phyloP scores from a whole-genome alignment of 2,888 invertebrate genomes.

The Camptogramma bilineatum region DNA sequence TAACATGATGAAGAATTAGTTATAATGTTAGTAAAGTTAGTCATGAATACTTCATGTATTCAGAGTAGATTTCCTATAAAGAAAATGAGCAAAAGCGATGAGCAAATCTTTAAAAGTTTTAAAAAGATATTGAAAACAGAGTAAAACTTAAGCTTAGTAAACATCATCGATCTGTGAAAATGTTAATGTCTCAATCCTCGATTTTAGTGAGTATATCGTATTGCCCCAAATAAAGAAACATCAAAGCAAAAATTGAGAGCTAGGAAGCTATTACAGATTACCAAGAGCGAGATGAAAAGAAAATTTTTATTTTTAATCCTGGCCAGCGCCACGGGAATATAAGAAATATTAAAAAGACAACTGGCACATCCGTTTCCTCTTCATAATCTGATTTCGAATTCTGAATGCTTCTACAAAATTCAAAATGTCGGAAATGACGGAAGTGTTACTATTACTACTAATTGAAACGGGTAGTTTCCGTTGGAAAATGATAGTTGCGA shows the following conservation, averaged over 20 bases:
- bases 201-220: constrained; percentile 43
- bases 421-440: constrained; percentile 58
- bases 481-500: constrained; percentile 56
- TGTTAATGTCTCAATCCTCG: constrained; percentile 27
- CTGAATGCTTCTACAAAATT: constrained; percentile 60
- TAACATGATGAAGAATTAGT: too few species aligned
- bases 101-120: not conserved
- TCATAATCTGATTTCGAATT: constrained; percentile 60
- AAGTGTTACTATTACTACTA: constrained; percentile 56
- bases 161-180: constrained; percentile 1
- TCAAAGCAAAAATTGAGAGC: constrained; percentile 64
- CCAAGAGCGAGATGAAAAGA: constrained; percentile 70
- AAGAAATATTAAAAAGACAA: constrained; percentile 79
- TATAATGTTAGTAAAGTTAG: too few species aligned
- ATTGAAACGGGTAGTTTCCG: constrained; percentile 79
- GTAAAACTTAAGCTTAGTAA: not conserved
- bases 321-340: constrained; percentile 68
- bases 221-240: constrained; percentile 57
- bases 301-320: constrained; percentile 73
- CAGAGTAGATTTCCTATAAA: not conserved
- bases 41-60: too few species aligned
- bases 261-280: constrained; percentile 65
- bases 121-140: not conserved
- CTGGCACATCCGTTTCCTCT: constrained; percentile 80
- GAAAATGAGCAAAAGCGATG: not conserved